phyloP scores from a whole-genome alignment of 2,888 invertebrate species.

The Coelogynopora nodosa region DNA sequence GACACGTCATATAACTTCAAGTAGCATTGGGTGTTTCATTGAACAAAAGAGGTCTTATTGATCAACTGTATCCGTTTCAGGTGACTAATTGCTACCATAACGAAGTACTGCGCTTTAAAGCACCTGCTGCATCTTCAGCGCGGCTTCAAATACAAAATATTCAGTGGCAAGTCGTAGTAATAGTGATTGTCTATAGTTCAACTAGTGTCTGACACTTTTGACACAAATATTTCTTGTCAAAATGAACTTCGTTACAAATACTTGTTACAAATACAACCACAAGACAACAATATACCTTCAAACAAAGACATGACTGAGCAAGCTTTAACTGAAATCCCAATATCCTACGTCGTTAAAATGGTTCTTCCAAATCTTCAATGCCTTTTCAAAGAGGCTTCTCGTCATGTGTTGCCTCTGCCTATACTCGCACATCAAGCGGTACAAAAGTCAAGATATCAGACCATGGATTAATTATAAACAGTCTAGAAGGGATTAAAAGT shows the following conservation, averaged over 20 bases:
- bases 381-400: no score
- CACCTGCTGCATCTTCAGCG: constrained; percentile 48
- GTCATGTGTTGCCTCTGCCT: no score
- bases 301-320: neutral
- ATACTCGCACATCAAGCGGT: no score
- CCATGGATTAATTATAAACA: neutral
- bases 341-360: neutral
- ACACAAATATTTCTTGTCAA: constrained; percentile 47
- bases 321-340: neutral
- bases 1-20: neutral
- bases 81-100: constrained; percentile 49
- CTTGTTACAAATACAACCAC: constrained; percentile 16
- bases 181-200: constrained; percentile 43
- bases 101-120: constrained; percentile 49
- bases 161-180: neutral
- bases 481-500: no score
- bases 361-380: neutral
- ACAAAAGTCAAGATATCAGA: neutral
- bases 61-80: constrained; percentile 42
- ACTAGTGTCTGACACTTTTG: constrained; percentile 48
- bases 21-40: neutral
- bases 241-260: constrained; percentile 46
- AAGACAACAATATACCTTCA: neutral
- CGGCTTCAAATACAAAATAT: constrained; percentile 8
- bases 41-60: constrained; percentile 33